These are phyloP conservation scores for Luperina testacea DNA, from an alignment of 2,888 invertebrate genomes.

Conservation along the genomic window DNA sequence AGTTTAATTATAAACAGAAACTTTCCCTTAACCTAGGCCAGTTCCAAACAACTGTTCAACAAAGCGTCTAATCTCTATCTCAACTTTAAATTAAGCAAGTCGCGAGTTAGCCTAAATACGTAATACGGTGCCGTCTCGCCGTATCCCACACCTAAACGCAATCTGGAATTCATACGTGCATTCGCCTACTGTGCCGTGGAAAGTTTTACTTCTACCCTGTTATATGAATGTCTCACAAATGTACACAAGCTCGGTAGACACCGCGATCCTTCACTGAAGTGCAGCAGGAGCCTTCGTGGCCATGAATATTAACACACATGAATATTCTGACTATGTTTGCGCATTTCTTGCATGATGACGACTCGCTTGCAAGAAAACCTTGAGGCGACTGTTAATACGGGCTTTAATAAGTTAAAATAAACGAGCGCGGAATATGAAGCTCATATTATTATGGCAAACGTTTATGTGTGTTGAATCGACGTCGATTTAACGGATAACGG, in stretches of 20 bases:
- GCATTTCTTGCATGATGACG: conserved; percentile 82
- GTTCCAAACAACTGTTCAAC: conserved; percentile 48
- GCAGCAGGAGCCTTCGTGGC: conserved; percentile 79
- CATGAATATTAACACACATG: conserved; percentile 88
- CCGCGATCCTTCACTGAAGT: conserved; percentile 73
- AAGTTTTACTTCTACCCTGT: conserved; percentile 61
- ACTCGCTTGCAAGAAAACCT: conserved; percentile 69
- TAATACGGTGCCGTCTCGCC: conserved; percentile 56
- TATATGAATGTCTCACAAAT: conserved; percentile 59
- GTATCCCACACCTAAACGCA: conserved; percentile 63
- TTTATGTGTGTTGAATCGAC: conserved; percentile 25
- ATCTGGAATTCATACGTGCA: conserved; percentile 71
- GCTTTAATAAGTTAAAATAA: conserved; percentile 58
- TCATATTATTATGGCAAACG: conserved; percentile 18
- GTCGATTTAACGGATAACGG: conserved; percentile 18
- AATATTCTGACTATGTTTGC: conserved; percentile 86
- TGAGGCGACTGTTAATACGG: conserved; percentile 51
- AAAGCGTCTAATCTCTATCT: conserved; percentile 55
- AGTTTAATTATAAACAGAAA: conserved; percentile 57
- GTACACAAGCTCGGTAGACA: conserved; percentile 56
- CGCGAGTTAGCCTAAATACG: conserved; percentile 54
- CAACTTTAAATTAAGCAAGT: conserved; percentile 65
- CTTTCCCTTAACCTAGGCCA: conserved; percentile 47
- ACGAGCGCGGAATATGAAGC: conserved; percentile 42
- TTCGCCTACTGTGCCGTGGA: conserved; percentile 51